phyloP scores from a whole-genome alignment of 1,140 invertebrate species.

The Asbolus verrucosus region DNA sequence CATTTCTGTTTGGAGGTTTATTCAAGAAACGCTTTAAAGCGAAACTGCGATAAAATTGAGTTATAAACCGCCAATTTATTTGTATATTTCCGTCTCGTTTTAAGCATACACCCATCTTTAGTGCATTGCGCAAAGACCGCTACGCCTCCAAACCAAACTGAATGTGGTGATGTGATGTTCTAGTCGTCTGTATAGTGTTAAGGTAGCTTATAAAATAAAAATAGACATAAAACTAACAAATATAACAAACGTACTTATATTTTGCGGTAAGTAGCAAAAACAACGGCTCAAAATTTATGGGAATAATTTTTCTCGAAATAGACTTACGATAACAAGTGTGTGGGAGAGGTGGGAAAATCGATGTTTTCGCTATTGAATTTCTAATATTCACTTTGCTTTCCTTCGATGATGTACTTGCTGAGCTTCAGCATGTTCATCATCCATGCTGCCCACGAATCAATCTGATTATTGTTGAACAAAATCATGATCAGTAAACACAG shows the following conservation, averaged over 20 bases:
- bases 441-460: neutral
- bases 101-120: neutral
- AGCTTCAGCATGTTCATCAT: neutral
- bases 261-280: too few relatives aligned
- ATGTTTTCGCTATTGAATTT: too few relatives aligned
- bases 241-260: too few relatives aligned
- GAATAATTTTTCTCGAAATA: too few relatives aligned
- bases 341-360: slow-evolving; percentile 7
- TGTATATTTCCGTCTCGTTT: neutral
- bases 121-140: slow-evolving; percentile 12
- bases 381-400: too few relatives aligned
- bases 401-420: too few relatives aligned
- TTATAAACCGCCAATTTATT: neutral
- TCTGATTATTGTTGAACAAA: neutral
- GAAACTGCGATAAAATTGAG: too few relatives aligned
- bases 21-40: too few relatives aligned
- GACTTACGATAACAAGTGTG: neutral
- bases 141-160: slow-evolving; percentile 18
- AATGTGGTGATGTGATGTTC: slow-evolving; percentile 16
- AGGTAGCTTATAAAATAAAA: neutral
- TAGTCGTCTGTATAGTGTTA: slow-evolving; percentile 5
- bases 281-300: too few relatives aligned
- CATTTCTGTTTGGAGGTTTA: too few relatives aligned
- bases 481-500: neutral
- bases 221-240: too few relatives aligned